Base-by-base conservation (phyloP, 2,797 vertebrate genomes). In the Malacoraja senta region DNA sequence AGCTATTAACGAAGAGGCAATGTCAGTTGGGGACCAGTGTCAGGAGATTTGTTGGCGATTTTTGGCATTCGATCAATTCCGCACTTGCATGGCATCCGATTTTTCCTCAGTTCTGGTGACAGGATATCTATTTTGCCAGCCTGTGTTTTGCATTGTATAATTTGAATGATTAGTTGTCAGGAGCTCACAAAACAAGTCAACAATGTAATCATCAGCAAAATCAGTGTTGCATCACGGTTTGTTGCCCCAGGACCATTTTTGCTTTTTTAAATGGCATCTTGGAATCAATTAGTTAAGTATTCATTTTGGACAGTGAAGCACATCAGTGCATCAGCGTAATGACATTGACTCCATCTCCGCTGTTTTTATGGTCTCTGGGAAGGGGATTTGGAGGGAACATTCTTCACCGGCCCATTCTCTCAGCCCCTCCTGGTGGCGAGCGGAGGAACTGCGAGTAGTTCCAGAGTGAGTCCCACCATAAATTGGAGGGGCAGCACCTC, bases 241-340 rank as follows among this genome's bases (percentile, higher is more conserved):
- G 90, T 26, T 92, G 38, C 44, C 53, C 38, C 65, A 44, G 35
- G 26, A 74, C 58, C 24, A 44, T 88, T 88, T 44, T 74, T 58
- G 71, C 10, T 29, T 92, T 53, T 92, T 53, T 53, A 74, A 92
- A n/a, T 92, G 38, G 90, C 35, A 92, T 76, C 76, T 76, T 72
- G 29, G 44, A 91, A 72, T 53, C 90, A 91, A 91, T 74, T 91
- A 74, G 71, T 24, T 53, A 74, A 74, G 24, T 74, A 72, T 92
- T 58, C 71, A 92, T 74, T 44, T 53, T 76, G 90, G 68, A 92
- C 24, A 76, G 90, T 44, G 32, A 72, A 91, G 68, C 24, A 53
- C 15, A 35, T 74, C 32, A 72, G 17, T 74, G 38, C 38, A 17
- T 17, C 29, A 88, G 68, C 84, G 24, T 88, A 68, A 88, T 68